Percentiles rank a stretch among this genome's conserved stretches.
These are phyloP conservation scores for Acrossocheilus fasciatus DNA, from an alignment of 2,797 vertebrate species.

Conservation along the genomic window DNA sequence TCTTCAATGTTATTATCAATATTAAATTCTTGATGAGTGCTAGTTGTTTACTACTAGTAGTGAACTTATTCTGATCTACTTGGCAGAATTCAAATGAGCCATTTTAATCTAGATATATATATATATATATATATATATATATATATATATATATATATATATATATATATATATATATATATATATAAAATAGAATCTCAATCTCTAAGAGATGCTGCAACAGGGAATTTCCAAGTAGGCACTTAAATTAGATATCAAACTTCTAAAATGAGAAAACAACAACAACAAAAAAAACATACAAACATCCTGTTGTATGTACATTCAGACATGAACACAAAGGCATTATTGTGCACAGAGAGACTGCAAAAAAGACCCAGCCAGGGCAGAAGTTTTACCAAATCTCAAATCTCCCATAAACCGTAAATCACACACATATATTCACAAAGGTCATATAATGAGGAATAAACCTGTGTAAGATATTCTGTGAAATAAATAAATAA, in stretches of 20 bases:
- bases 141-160: no score
- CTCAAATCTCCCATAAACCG: neutral
- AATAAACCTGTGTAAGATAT: neutral
- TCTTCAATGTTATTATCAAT: no score
- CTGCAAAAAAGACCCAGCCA: neutral
- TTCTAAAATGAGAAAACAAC: constrained; percentile 40
- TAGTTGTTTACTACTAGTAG: no score
- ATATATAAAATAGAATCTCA: neutral
- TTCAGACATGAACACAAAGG: constrained; percentile 47
- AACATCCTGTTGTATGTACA: constrained; percentile 53
- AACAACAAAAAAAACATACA: constrained; percentile 45
- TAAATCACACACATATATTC: neutral
- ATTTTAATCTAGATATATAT: no score
- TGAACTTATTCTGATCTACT: no score
- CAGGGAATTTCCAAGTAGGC: constrained; percentile 36
- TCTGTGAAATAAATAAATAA: neutral
- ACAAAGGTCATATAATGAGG: neutral
- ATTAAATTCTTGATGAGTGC: no score
- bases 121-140: no score
- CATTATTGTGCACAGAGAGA: constrained; percentile 32
- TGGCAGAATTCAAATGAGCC: no score
- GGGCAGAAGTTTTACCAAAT: neutral
- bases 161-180: no score
- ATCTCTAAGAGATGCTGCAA: constrained; percentile 3
- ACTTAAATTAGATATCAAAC: constrained; percentile 56